Evolutionary conservation across 2,888 invertebrate species (phyloP).

Genomic region (Rhagium mordax): DNA sequence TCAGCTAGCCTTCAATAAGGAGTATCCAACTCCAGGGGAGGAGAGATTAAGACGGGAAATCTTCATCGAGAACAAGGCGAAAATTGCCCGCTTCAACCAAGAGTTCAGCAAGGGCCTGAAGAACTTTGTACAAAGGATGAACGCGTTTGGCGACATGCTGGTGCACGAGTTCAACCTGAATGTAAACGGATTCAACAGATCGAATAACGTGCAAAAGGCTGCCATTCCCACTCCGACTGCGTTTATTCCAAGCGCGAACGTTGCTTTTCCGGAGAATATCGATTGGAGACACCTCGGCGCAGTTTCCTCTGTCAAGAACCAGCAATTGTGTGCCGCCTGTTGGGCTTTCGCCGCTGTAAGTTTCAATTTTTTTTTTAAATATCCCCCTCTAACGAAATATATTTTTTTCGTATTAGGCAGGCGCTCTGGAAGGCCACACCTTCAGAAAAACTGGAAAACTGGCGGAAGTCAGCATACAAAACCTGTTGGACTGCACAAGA

Average conservation of each 20-base stretch:
- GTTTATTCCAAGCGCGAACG: constrained; percentile 65
- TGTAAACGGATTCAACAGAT: constrained; percentile 66
- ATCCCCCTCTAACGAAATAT: too few species aligned
- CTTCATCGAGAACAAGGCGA: constrained; percentile 66
- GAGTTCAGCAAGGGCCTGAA: constrained; percentile 62
- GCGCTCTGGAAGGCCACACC: constrained; percentile 73
- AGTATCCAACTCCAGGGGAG: constrained; percentile 60
- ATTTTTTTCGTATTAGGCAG: constrained; percentile 69
- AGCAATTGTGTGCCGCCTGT: constrained; percentile 66
- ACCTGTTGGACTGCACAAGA: constrained; percentile 73
- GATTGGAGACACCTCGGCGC: constrained; percentile 68
- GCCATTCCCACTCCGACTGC: constrained; percentile 54
- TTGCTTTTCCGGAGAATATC: constrained; percentile 62
- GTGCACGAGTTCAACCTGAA: constrained; percentile 64
- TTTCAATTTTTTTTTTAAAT: constrained; percentile 17
- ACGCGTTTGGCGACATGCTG: constrained; percentile 65
- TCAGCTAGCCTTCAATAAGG: constrained; percentile 64
- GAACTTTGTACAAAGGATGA: constrained; percentile 64
- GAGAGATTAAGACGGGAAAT: constrained; percentile 63
- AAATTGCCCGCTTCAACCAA: constrained; percentile 64
- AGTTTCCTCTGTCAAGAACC: constrained; percentile 64
- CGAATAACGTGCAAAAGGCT: constrained; percentile 54
- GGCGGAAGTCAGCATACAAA: constrained; percentile 73
- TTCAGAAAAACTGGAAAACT: constrained; percentile 72
- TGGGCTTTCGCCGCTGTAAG: constrained; percentile 69